Base-by-base conservation (phyloP, 30 jellyfish, hydroid and myxozoan species). In the Nemopilema nomurai region DNA sequence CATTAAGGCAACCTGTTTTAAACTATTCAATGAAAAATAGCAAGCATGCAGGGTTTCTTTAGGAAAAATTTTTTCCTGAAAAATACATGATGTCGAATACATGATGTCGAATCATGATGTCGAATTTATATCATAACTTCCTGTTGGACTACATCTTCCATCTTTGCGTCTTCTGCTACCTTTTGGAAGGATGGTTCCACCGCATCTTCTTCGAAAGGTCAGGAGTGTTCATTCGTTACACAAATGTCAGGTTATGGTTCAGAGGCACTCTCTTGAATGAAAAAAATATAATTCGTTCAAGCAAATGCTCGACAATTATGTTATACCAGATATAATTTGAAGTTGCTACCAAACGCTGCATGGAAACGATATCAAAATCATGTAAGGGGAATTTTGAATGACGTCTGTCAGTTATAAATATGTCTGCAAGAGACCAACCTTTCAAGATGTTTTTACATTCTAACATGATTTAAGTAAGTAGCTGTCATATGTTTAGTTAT, bases 241-340 rank as follows among this genome's bases (percentile, higher is more conserved):
- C 29, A 63, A 63, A 19, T 24, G 27, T 24, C 72, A 63, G 72
- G 29, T 63, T n/a, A n/a, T 19, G 72, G 72, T 63, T 63, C 72
- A 63, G 29, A 63, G 29, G 72, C 72, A 63, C 72, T 63, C 72
- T 63, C 72, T 63, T 63, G 29, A 63, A 63, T 63, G 72, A 63
- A 24, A 63, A 63, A 63, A 63, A 63, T 63, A 63, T 63, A 41
- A 41, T 63, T 24, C 29, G 72, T 63, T 63, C 29, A 63, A 63
- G 20, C 29, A n/a, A 63, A 63, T 19, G 72, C 27, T 63, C 29
- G 72, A 63, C 27, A 63, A 63, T 63, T 63, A n/a, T 24, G 27
- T 63, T 63, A 19, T 63, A 63, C 72, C 72, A n/a, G 72, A 63
- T 63, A 63, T 19, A 19, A 63, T 24, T 24, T 13, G 67, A 20